These are phyloP conservation scores for Drosophila sp. DNA, from an alignment of 1,140 invertebrate genomes.

Conservation along the genomic window DNA sequence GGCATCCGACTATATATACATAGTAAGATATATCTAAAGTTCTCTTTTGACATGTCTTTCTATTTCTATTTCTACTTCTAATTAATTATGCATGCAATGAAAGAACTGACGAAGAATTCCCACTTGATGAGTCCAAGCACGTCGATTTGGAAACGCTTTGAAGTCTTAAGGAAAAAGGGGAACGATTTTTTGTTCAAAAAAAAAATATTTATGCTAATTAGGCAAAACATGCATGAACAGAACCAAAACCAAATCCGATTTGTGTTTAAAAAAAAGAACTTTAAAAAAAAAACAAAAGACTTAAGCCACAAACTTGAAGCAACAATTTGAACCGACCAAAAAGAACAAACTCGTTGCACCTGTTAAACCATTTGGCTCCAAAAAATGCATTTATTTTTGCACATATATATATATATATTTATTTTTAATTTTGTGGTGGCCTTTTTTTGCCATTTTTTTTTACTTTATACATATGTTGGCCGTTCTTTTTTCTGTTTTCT, in stretches of 20 bases:
- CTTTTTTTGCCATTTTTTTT: slow-evolving; percentile 18
- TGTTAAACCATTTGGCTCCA: slow-evolving; percentile 15
- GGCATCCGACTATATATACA: slow-evolving; percentile 9
- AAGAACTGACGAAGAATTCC: slow-evolving; percentile 46
- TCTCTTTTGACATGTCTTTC: slow-evolving; percentile 42
- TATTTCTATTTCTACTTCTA: slow-evolving; percentile 23
- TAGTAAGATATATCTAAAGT: slow-evolving; percentile 31
- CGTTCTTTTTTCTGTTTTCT: slow-evolving; percentile 31
- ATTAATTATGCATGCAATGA: slow-evolving; percentile 75
- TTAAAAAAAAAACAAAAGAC: slow-evolving; percentile 49
- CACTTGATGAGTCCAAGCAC: slow-evolving; percentile 52
- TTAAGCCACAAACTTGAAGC: slow-evolving; percentile 49
- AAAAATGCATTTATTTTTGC: slow-evolving; percentile 52
- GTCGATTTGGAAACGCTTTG: slow-evolving; percentile 57
- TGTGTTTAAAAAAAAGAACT: slow-evolving; percentile 15
- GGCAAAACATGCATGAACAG: slow-evolving; percentile 26
- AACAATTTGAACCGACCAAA: neutral
- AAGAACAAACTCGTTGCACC: slow-evolving; percentile 20
- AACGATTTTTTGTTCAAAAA: slow-evolving; percentile 41
- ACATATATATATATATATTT: slow-evolving; percentile 27
- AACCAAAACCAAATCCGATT: slow-evolving; percentile 27
- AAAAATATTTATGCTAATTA: slow-evolving; percentile 72
- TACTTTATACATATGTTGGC: slow-evolving; percentile 63
- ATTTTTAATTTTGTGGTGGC: slow-evolving; percentile 29
- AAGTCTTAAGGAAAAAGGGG: neutral